Evolutionary conservation across 30 jellyfish, hydroid and myxozoan genomes (phyloP).

Genomic region (Hydra vulgaris): DNA sequence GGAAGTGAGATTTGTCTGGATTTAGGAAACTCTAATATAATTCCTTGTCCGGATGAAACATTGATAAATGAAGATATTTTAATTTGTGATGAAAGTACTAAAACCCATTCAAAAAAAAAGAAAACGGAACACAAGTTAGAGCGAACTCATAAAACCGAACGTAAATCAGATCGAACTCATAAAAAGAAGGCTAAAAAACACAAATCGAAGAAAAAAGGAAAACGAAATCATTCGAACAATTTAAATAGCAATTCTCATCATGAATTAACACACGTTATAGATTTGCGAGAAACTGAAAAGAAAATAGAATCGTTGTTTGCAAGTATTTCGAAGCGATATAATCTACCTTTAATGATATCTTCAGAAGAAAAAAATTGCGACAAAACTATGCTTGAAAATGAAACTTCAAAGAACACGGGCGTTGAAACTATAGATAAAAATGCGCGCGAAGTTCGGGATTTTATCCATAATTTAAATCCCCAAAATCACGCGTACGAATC

Average conservation of each 20-base stretch:
- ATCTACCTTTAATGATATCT: neutral
- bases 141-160: neutral
- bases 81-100: neutral
- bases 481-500: neutral
- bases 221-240: neutral
- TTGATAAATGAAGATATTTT: neutral
- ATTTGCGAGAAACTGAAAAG: neutral
- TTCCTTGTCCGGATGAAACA: neutral
- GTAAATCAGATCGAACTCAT: neutral
- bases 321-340: neutral
- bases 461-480: neutral
- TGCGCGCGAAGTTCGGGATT: neutral
- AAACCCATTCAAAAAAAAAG: too few species aligned
- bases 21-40: too few species aligned
- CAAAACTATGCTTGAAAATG: neutral
- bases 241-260: neutral
- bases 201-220: neutral
- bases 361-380: neutral
- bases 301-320: slow-evolving; percentile 3
- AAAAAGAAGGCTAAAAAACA: neutral
- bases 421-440: neutral
- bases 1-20: too few species aligned
- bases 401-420: neutral
- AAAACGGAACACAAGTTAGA: neutral
- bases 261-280: neutral